These are phyloP conservation scores for Parus major DNA, from an alignment of 2,113 vertebrate genomes.

Conservation along the genomic window DNA sequence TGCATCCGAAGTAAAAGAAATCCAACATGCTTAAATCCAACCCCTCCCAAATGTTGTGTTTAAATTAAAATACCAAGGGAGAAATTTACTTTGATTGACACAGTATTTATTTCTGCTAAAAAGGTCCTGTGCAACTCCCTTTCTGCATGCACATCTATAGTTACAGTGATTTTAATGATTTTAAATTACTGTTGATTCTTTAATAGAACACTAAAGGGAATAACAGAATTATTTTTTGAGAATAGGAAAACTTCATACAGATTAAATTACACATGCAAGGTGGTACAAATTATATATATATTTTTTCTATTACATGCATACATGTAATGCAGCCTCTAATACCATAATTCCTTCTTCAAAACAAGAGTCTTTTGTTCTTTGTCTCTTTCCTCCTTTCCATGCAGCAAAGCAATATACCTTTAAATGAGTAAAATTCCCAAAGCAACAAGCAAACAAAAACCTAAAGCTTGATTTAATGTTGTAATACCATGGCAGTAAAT, in stretches of 20 bases:
- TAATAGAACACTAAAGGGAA: not conserved
- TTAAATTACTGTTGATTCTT: not conserved
- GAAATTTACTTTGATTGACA: not conserved
- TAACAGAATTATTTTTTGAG: not conserved
- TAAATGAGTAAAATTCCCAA: not conserved
- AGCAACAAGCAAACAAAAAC: constrained; percentile 19
- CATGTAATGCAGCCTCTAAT: not conserved
- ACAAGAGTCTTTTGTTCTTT: not conserved
- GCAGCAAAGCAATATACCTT: not conserved
- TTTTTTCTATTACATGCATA: not conserved
- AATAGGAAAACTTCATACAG: not conserved
- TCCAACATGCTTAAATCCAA: not conserved
- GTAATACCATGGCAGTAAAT: constrained; percentile 3
- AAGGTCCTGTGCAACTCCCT: not conserved
- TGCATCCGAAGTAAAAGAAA: not conserved
- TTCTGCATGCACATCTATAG: not conserved
- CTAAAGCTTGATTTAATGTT: constrained; percentile 27
- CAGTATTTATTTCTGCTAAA: not conserved
- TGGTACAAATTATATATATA: not conserved
- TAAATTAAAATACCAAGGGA: constrained; percentile 6
- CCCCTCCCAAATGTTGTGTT: not conserved
- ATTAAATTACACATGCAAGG: not conserved
- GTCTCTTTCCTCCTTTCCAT: not conserved
- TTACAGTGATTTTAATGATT: not conserved
- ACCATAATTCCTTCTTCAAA: not conserved